These are phyloP conservation scores for Suricata suricatta DNA, from an alignment of 2,113 vertebrate genomes.

Conservation along the genomic window DNA sequence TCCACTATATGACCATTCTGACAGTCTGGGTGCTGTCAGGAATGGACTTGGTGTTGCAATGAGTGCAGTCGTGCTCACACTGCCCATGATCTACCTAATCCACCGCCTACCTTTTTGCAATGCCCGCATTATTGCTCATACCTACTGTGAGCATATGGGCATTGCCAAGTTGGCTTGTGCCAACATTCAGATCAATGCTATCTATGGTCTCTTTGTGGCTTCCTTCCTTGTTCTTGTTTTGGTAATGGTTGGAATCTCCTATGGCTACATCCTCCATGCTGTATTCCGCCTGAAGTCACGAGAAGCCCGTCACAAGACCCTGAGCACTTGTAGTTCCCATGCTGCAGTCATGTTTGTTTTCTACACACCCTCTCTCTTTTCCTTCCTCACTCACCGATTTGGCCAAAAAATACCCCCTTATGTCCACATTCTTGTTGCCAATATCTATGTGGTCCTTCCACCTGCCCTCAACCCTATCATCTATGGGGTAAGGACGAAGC, in stretches of 20 bases:
- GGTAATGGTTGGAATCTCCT: not conserved
- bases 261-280: not conserved
- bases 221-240: not conserved
- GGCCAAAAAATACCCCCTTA: not conserved
- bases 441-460: not conserved
- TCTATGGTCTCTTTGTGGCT: not conserved
- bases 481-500: not conserved
- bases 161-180: not conserved
- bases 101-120: not conserved
- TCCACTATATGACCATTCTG: not conserved
- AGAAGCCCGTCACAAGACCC: not conserved
- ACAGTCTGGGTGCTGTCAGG: not conserved
- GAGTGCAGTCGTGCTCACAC: not conserved
- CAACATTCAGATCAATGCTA: not conserved
- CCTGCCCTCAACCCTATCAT: not conserved
- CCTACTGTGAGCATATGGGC: not conserved
- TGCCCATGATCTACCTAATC: not conserved
- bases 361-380: constrained; percentile 33
- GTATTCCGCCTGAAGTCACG: not conserved
- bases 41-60: not conserved
- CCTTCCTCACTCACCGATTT: not conserved
- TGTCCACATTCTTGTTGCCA: not conserved
- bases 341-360: not conserved
- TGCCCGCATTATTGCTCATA: not conserved
- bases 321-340: constrained; percentile 40